A percentile compares a stretch with the other conserved stretches of the same genome.
These are phyloP conservation scores for Microchirus variegatus DNA, from an alignment of 2,797 vertebrate genomes.

Conservation along the genomic window DNA sequence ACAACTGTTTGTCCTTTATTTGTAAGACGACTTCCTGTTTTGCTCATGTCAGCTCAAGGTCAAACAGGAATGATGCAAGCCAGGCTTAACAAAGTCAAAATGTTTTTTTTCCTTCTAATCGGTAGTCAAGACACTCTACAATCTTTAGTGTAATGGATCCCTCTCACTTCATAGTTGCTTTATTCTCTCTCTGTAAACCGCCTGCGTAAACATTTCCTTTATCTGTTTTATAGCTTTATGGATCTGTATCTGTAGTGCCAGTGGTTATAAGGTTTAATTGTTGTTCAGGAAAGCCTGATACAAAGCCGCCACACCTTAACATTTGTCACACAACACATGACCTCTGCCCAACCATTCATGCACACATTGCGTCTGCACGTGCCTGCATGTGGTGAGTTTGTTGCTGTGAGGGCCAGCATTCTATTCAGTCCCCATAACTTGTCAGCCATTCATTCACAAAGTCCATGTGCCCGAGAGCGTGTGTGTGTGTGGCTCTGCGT, in stretches of 20 bases:
- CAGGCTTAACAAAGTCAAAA: slow-evolving; percentile 20
- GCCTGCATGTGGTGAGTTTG: slow-evolving; percentile 25
- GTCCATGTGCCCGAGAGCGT: slow-evolving; percentile 16
- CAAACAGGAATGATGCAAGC: slow-evolving; percentile 14
- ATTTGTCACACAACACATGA: slow-evolving; percentile 39
- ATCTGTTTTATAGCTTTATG: slow-evolving; percentile 63
- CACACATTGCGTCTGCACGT: slow-evolving; percentile 22
- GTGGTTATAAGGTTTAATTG: slow-evolving; percentile 27
- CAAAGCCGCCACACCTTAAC: slow-evolving; percentile 37
- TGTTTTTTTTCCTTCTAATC: slow-evolving; percentile 26
- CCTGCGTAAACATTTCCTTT: slow-evolving; percentile 39
- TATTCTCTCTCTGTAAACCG: slow-evolving; percentile 5
- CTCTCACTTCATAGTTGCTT: background rate
- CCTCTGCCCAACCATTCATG: slow-evolving; percentile 46
- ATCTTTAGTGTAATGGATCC: slow-evolving; percentile 19
- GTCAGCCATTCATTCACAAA: slow-evolving; percentile 45
- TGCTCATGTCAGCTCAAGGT: slow-evolving; percentile 39
- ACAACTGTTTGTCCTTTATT: slow-evolving; percentile 36
- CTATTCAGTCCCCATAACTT: slow-evolving; percentile 33
- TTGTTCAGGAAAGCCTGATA: slow-evolving; percentile 38
- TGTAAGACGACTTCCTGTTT: slow-evolving; percentile 12
- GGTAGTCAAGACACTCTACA: slow-evolving; percentile 19
- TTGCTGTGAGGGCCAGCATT: slow-evolving; percentile 26
- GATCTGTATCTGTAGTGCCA: slow-evolving; percentile 34
- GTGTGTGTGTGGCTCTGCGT: slow-evolving; percentile 29